These are phyloP conservation scores for Maccullochella peelii DNA, from an alignment of 2,113 vertebrate species.

Conservation along the genomic window DNA sequence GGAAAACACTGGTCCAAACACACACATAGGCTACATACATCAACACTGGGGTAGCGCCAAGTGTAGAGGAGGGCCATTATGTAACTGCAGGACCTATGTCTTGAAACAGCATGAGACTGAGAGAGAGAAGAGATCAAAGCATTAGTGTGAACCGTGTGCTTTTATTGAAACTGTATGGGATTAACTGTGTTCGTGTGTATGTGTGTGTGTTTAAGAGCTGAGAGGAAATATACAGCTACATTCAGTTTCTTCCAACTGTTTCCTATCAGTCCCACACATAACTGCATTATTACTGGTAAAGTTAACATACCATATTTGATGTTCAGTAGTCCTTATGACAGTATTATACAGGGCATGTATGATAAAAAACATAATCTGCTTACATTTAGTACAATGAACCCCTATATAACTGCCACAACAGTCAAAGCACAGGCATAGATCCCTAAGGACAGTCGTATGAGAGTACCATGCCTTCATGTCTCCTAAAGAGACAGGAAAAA, in stretches of 20 bases:
- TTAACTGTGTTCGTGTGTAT: conserved; percentile 26
- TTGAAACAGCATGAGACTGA: conserved; percentile 38
- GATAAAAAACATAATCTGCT: neutral
- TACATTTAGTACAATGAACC: neutral
- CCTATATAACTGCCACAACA: neutral
- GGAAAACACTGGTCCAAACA: conserved; percentile 36
- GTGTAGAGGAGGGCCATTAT: conserved; percentile 31
- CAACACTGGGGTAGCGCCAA: conserved; percentile 25
- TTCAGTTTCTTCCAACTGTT: conserved; percentile 12
- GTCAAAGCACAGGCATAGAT: neutral
- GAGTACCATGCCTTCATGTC: neutral
- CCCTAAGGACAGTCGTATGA: neutral
- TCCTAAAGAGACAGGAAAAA: neutral
- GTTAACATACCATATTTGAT: neutral
- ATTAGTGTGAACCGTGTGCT: conserved; percentile 28
- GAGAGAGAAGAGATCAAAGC: conserved; percentile 59
- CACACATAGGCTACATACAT: conserved; percentile 28
- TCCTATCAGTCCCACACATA: neutral
- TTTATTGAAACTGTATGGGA: conserved; percentile 50
- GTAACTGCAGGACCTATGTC: conserved; percentile 49
- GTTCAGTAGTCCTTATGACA: neutral
- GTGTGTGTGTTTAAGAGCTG: neutral
- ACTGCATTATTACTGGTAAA: neutral
- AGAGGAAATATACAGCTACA: neutral
- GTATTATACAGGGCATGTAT: neutral